Base-by-base conservation (phyloP, 1,140 invertebrate species). In the Drosophila murphyi region DNA sequence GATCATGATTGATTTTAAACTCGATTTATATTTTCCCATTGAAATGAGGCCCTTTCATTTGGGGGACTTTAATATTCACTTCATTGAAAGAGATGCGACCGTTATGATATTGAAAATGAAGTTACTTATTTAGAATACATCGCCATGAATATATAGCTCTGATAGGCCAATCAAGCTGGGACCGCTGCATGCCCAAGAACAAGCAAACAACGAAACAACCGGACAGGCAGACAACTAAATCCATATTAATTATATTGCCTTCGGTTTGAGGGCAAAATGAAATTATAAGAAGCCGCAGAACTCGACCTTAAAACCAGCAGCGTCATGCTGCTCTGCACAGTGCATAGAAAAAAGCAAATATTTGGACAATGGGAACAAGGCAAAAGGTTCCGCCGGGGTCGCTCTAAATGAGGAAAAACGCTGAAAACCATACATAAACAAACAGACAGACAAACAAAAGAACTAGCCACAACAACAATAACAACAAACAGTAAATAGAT, bases 91-190 rank as follows among this genome's bases (percentile, higher is more conserved):
- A 71, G 67, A 59, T 71, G 72, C 54, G 64, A 77, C 83, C 83
- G 82, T 87, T 87, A 87, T 83, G 80, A 83, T 76, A 88, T 88
- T 76, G 72, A 88, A 76, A 87, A 83, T 82, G 56, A 82, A 88
- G 80, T 81, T 67, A 88, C 76, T 75, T 71, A 87, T 83, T 87
- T 82, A 88, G 82, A 88, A 88, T 88, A 60, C 61, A 54, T 69
- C 61, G 52, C 68, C 61, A 76, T 72, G 52, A 67, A 76, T 76
- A 76, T 52, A 52, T 45, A 62, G 68, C 37, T 69, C 29, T 52
- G 59, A 55, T 70, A 64, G 65, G 67, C 61, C 67, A 72, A 76
- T 71, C 61, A 57, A 61, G 45, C 35, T 43, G 10, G 47, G 37
- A 37, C 31, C 47, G 48, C 48, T 45, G 35, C 39, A 7, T 32